These are phyloP conservation scores for Drosophila neocordata DNA, from an alignment of 1,140 invertebrate species.

Conservation along the genomic window DNA sequence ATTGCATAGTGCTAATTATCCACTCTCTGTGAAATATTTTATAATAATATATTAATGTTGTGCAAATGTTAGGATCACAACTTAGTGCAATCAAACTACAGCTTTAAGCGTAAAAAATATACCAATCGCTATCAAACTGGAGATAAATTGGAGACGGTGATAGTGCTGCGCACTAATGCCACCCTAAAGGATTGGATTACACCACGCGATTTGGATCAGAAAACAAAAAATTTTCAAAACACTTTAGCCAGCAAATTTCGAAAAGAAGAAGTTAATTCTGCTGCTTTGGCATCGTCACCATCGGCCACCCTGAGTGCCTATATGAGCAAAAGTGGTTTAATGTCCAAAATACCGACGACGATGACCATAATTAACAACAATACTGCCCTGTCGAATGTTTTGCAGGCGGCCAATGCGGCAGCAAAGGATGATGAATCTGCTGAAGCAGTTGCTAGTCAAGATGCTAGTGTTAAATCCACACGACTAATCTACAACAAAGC, in stretches of 20 bases:
- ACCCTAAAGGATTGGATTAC: conserved; percentile 64
- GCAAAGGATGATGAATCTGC: conserved; percentile 42
- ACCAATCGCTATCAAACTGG: conserved; percentile 66
- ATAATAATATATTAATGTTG: background rate
- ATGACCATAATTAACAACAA: conserved; percentile 80
- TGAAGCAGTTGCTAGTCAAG: conserved; percentile 70
- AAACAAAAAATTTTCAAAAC: conserved; percentile 55
- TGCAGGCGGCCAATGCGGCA: conserved; percentile 48
- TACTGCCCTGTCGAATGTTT: conserved; percentile 34
- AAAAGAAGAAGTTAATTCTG: conserved; percentile 30
- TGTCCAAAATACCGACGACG: conserved; percentile 73
- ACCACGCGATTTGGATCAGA: conserved; percentile 66
- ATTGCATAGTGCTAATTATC: background rate
- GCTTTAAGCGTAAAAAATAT: conserved; percentile 81
- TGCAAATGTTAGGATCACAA: conserved; percentile 74
- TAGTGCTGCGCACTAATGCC: conserved; percentile 77
- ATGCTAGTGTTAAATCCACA: conserved; percentile 39
- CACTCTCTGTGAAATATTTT: background rate
- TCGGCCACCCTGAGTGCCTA: conserved; percentile 32
- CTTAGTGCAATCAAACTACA: conserved; percentile 82
- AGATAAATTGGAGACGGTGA: conserved; percentile 77
- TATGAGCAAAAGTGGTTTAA: conserved; percentile 66
- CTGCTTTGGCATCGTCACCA: background rate
- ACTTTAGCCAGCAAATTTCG: conserved; percentile 43
- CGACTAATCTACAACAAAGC: conserved; percentile 77